Conservation (phyloP, 2,113 vertebrate species). For the Hypocryptadius cinnamomeus region DNA sequence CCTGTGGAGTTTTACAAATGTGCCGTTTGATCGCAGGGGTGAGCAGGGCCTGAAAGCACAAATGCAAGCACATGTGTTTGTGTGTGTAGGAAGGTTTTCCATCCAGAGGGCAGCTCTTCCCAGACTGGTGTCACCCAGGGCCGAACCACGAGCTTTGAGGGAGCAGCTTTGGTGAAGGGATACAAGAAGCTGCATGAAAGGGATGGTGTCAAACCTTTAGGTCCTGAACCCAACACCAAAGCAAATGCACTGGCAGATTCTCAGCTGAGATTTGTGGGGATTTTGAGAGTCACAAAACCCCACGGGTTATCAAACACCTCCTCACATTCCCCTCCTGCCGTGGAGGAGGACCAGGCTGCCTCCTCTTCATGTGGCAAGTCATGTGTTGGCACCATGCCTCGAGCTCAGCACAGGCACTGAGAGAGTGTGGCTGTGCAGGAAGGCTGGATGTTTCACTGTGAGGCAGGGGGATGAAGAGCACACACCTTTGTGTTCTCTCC, state of each 20-base stretch:
- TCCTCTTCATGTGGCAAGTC: not conserved
- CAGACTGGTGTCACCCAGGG: not conserved
- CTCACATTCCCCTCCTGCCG: not conserved
- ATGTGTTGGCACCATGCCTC: accelerated
- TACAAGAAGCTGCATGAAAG: not conserved
- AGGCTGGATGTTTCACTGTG: not conserved
- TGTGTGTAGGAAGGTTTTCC: not conserved
- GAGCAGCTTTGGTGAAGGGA: not conserved
- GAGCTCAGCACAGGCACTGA: not conserved
- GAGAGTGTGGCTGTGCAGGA: accelerated
- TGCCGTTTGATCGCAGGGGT: not conserved
- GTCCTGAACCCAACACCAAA: not conserved
- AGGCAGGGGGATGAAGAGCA: not conserved
- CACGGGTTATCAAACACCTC: not conserved
- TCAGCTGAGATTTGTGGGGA: not conserved
- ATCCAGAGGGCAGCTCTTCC: not conserved
- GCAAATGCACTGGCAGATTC: not conserved
- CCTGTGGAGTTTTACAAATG: not conserved
- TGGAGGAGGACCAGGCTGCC: not conserved
- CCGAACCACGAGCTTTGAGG: not conserved
- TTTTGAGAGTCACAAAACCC: not conserved
- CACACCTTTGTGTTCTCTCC: not conserved
- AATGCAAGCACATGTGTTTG: too few relatives aligned
- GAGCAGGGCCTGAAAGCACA: not conserved
- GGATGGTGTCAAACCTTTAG: not conserved